Evolutionary conservation across 35 echinoderm and acorn worm species (phyloP), one percentile per base, ranked within the genome.

Genomic region (Anneissia japonica): DNA sequence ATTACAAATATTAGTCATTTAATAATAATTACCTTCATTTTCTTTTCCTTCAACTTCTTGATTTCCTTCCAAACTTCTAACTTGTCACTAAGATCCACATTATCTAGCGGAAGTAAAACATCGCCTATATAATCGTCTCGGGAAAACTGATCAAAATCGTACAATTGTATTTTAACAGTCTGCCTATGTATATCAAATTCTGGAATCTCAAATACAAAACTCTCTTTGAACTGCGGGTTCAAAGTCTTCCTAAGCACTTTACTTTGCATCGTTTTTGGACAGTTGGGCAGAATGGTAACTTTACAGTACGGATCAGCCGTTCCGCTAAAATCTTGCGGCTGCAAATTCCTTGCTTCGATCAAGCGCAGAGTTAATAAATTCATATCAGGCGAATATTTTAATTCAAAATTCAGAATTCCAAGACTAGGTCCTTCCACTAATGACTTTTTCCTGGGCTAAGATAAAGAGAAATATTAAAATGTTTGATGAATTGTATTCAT

Each of bases 41-140:
- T 64, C 51, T 64, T 64, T 64, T 64, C 79, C 40, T 81, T 39
- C 39, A 72, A 38, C 28, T 72, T 17, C 26, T 89, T 90, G 31
- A 99, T 99, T 79, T 93, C 96, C 46, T 99, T 99, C 96, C 96
- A 99, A 0, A 99, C 92, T 87, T 99, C 96, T 26, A 99, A 84
- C 38, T 91, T 93, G 73, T 99, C 96, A 5, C 74, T 99, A 31
- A 99, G 72, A 74, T 99, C 89, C 0, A 99, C 89, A 55, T 99
- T 93, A 31, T 86, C 83, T 32, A 99, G 75, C 3, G 92, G 91
- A 13, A 94, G 76, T 21, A 88, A 43, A 0, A 84, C 96, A 9
- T 86, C 73, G 0, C 96, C 96, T 31, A 99, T 94, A 89, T 92
- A 99, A 78, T 99, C 96, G 75, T 99, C 96, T 17, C 96, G 74